phyloP scores from a whole-genome alignment of 2,797 vertebrate species.

The Threskiornis aethiopicus region DNA sequence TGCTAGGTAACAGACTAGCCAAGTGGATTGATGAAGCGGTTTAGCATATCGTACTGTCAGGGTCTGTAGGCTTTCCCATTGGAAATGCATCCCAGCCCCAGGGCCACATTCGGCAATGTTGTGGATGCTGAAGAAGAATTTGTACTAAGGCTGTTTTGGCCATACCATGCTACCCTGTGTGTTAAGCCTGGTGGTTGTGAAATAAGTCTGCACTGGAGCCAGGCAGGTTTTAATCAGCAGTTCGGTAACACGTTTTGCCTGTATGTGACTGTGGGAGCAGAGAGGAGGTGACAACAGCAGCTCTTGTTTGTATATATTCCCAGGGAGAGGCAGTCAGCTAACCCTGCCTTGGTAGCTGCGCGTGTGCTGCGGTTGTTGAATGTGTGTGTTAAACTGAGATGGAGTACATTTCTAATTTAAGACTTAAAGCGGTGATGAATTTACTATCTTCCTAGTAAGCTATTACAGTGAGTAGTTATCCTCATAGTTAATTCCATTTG shows the following conservation, averaged over 20 bases:
- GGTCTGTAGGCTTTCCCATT: background rate
- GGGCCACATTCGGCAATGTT: background rate
- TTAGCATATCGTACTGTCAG: background rate
- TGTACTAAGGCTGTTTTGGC: background rate
- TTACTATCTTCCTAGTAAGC: background rate
- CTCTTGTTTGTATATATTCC: background rate
- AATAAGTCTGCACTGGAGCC: background rate
- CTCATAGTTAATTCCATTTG: background rate
- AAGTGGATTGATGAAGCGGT: background rate
- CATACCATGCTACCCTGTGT: accelerated
- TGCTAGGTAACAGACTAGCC: background rate
- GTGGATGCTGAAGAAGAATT: background rate
- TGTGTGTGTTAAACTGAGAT: background rate
- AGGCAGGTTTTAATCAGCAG: background rate
- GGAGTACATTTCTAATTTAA: background rate
- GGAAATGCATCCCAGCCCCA: background rate
- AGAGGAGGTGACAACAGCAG: background rate
- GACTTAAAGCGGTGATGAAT: background rate
- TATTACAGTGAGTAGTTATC: background rate
- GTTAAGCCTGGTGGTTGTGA: background rate
- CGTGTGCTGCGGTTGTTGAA: background rate
- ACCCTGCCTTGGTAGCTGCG: background rate
- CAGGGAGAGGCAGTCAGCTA: background rate
- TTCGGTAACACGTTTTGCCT: accelerated
- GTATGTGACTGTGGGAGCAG: background rate